phyloP scores from a whole-genome alignment of 2,113 vertebrate genomes.

The Ammodytes dubius region DNA sequence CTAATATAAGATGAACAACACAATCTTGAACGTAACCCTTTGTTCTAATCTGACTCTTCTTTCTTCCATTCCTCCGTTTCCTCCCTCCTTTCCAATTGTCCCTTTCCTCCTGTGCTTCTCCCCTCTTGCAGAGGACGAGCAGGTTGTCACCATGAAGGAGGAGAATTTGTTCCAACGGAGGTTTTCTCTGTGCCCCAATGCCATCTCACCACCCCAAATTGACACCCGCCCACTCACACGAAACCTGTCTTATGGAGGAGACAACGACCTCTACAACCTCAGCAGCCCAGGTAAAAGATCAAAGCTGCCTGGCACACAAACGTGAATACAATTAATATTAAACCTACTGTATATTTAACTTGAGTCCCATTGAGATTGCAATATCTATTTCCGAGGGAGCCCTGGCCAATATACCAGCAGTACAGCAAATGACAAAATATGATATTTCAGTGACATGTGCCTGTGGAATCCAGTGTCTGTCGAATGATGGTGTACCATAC shows the following conservation, averaged over 20 bases:
- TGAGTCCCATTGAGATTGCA: too few relatives aligned
- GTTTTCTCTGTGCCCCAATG: conserved; percentile 91
- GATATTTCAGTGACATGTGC: background rate
- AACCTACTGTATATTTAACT: too few relatives aligned
- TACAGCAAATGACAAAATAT: background rate
- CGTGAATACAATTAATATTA: background rate
- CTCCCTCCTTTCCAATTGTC: background rate
- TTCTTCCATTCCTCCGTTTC: background rate
- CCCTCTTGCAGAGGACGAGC: conserved; percentile 86
- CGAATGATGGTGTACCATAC: background rate
- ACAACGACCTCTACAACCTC: conserved; percentile 88
- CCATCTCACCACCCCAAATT: conserved; percentile 90
- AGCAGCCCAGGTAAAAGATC: conserved; percentile 88
- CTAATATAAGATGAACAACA: background rate
- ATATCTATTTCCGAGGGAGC: too few relatives aligned
- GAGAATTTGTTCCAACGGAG: conserved; percentile 93
- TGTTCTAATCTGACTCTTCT: background rate
- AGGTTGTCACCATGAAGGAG: conserved; percentile 93
- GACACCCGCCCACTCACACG: conserved; percentile 89
- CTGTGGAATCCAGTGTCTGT: conserved; percentile 1
- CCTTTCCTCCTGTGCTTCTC: background rate
- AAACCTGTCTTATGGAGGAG: conserved; percentile 90
- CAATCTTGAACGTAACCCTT: background rate
- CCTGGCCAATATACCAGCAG: too few relatives aligned
- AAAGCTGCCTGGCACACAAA: conserved; percentile 8